Evolutionary conservation across 2,888 invertebrate species (phyloP).

Genomic region (Brenthis hecate): DNA sequence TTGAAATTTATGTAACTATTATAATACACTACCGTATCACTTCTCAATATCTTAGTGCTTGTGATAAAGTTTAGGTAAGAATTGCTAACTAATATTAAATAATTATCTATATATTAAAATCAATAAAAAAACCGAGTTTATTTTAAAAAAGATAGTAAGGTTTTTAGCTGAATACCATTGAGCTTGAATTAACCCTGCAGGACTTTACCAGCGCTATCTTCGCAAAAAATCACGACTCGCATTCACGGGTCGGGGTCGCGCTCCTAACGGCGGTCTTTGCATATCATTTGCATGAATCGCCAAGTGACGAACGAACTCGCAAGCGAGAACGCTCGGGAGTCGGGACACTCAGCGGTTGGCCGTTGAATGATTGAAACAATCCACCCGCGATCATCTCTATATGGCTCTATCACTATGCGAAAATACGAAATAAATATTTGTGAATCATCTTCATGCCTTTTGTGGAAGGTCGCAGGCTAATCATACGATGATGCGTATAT

Average conservation of each 20-base stretch:
- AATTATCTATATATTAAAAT: neutral
- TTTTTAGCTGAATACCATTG: neutral
- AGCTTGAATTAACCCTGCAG: slow-evolving; percentile 9
- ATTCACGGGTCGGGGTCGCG: slow-evolving; percentile 45
- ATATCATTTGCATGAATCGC: slow-evolving; percentile 71
- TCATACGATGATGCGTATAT: slow-evolving; percentile 60
- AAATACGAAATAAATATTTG: slow-evolving; percentile 46
- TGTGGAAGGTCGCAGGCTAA: slow-evolving; percentile 68
- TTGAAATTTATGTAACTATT: too few species aligned
- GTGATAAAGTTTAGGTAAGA: too few species aligned
- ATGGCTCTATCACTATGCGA: slow-evolving; percentile 55
- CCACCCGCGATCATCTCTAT: slow-evolving; percentile 50
- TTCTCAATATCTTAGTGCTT: too few species aligned
- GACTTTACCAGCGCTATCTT: slow-evolving; percentile 33
- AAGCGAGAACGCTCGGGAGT: slow-evolving; percentile 60
- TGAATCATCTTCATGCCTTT: slow-evolving; percentile 66
- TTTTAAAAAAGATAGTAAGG: neutral
- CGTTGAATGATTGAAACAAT: slow-evolving; percentile 66
- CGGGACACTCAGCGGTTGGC: slow-evolving; percentile 58
- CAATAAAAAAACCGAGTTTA: neutral
- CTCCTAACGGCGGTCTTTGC: slow-evolving; percentile 58
- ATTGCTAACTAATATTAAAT: neutral
- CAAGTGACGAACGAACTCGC: slow-evolving; percentile 55
- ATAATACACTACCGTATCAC: too few species aligned
- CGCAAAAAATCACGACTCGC: slow-evolving; percentile 27